These are phyloP conservation scores for Drosophila hawaiiensis DNA, from an alignment of 2,888 invertebrate genomes.

Conservation along the genomic window DNA sequence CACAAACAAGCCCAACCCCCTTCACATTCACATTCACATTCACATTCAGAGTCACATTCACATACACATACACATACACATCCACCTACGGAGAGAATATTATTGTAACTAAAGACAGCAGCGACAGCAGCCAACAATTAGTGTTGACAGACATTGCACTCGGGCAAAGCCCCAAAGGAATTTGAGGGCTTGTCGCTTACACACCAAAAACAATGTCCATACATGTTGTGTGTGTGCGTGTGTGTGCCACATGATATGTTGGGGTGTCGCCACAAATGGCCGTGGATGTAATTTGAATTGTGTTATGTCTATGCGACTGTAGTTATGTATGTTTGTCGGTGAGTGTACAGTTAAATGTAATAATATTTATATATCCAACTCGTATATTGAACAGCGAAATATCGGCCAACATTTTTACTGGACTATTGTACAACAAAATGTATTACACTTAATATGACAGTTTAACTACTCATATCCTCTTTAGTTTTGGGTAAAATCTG, in stretches of 20 bases:
- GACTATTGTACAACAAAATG: slow-evolving; percentile 4
- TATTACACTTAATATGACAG: slow-evolving; percentile 12
- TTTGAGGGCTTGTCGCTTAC: slow-evolving; percentile 61
- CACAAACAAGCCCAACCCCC: slow-evolving; percentile 20
- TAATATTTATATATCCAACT: slow-evolving; percentile 23
- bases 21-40: slow-evolving; percentile 18
- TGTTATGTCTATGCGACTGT: slow-evolving; percentile 1
- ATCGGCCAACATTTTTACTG: background rate
- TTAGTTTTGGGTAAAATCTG: background rate
- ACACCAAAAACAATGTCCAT: slow-evolving; percentile 29
- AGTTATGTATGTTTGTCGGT: background rate
- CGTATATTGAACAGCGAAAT: slow-evolving; percentile 20
- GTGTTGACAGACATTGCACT: slow-evolving; percentile 79
- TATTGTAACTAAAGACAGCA: slow-evolving; percentile 71
- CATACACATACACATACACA: slow-evolving; percentile 8
- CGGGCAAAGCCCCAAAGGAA: slow-evolving; percentile 68
- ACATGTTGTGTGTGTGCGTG: background rate
- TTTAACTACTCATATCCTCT: background rate
- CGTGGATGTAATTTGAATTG: slow-evolving; percentile 45
- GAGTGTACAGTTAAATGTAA: slow-evolving; percentile 21
- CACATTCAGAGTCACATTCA: slow-evolving; percentile 22
- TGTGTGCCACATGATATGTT: slow-evolving; percentile 18
- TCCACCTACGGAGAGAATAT: slow-evolving; percentile 40
- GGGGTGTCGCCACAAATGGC: slow-evolving; percentile 35
- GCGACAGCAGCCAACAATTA: slow-evolving; percentile 73